Evolutionary conservation across 2,888 invertebrate species (phyloP), one percentile per base, ranked within the genome.

Genomic region (Drosophila vallismaia): DNA sequence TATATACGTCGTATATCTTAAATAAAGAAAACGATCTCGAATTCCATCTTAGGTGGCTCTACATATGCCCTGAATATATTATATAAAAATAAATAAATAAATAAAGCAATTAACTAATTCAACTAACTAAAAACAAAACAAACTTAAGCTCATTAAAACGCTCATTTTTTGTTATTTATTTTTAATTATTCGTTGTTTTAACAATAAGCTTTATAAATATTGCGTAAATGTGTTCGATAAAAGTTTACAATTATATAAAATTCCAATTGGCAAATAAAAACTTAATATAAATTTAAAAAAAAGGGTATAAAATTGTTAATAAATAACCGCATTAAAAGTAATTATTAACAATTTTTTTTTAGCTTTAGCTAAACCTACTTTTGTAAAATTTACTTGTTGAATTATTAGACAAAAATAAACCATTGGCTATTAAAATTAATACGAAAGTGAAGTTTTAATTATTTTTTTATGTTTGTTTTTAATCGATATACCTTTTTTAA

Each of bases 21-120:
- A 63, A 63, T 63, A 63, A 63, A 63, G 19, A 49, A 19, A 50
- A 38, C 45, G 45, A 63, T 58, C 60, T 60, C 59, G 46, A 60
- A 58, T 48, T 60, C 59, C 31, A 51, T 31, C 29, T 26, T 14
- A 50, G 28, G 44, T 10, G 33, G 12, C 26, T 54, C 12, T 14
- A 14, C 31, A 19, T 9, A 42, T 14, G 40, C 40, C 40, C 19
- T 36, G 36, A 36, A 36, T 42, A 14, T 42, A 42, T 42, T 8
- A 8, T 42, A 42, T 40, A 40, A 8, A 40, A 19, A 19, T 42
- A 42, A 2, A 12, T 12, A 8, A 4, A 19, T 42, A 42, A 42
- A 42, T 42, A 42, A 42, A 42, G 40, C 40, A 42, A 42, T 42
- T 42, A 19, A 42, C 14, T 42, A 42, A 19, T 19, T 42, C 14